Conservation (phyloP, 2,113 vertebrate genomes). For the Hippocampus barbouri region DNA sequence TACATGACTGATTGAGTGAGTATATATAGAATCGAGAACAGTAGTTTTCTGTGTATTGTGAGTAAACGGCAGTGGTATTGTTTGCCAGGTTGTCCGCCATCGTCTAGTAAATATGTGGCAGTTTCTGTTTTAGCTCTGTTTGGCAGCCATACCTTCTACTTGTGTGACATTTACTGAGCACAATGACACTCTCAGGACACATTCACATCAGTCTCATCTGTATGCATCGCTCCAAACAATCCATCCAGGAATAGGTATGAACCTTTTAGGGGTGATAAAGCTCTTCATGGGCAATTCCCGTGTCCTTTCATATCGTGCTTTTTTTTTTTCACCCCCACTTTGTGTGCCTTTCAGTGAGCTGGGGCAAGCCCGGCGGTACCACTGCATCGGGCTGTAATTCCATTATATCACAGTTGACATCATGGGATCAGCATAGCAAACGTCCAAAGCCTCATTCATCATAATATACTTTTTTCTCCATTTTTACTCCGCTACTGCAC, state of each 20-base stretch:
- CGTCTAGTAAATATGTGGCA: slow-evolving; percentile 64
- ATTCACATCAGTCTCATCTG: slow-evolving; percentile 67
- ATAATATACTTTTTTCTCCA: slow-evolving; percentile 4
- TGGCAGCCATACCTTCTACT: slow-evolving; percentile 58
- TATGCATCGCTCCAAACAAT: slow-evolving; percentile 63
- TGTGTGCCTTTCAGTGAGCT: slow-evolving; percentile 35
- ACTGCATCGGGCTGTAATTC: neutral
- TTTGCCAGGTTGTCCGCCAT: slow-evolving; percentile 53
- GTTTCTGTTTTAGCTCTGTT: slow-evolving; percentile 62
- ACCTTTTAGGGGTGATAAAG: slow-evolving; percentile 69
- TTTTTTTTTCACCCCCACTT: slow-evolving; percentile 22
- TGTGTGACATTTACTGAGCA: slow-evolving; percentile 72
- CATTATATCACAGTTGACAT: neutral
- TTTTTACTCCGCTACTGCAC: slow-evolving; percentile 12
- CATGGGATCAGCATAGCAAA: neutral
- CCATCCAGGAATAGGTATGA: slow-evolving; percentile 65
- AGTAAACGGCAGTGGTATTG: slow-evolving; percentile 68
- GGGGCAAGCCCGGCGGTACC: neutral
- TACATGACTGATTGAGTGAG: neutral
- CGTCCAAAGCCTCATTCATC: slow-evolving; percentile 17
- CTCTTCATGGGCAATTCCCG: slow-evolving; percentile 53
- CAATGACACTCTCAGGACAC: slow-evolving; percentile 72
- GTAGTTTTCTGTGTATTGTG: slow-evolving; percentile 27
- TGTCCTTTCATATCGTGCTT: slow-evolving; percentile 31
- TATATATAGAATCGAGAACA: neutral